Evolutionary conservation across 2,888 invertebrate species (phyloP), one percentile per base, ranked within the genome.

Genomic region (Junonia oenone): DNA sequence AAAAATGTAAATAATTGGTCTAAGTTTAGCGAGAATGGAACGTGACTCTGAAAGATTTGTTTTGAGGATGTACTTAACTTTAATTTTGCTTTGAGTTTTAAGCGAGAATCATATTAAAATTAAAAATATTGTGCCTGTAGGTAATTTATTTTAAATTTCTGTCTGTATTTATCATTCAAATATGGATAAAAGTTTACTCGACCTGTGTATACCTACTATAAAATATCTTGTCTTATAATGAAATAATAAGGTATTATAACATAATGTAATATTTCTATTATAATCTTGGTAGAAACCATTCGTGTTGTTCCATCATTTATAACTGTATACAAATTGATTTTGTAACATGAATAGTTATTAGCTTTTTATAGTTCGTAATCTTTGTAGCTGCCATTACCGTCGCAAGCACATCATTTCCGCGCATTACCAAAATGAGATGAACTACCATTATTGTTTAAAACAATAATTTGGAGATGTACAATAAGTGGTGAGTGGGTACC

Each of bases 21-120:
- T 74, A 78, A 83, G 78, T 83, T 85, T 80, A 81, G 84, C 78
- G 68, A 83, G 78, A 83, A 75, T 75, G 78, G 74, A 85, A 82
- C 84, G 81, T 84, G 84, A 83, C 83, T 85, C 72, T 71, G 78
- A 87, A 83, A 85, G 84, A 81, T 80, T 88, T 83, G 81, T 82
- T 81, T 80, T 79, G 75, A 80, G 76, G 75, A 85, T 78, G 73
- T 76, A 81, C 83, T 81, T 69, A 70, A 77, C 80, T 81, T 78
- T 83, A 85, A 86, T 88, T 86, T 86, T 84, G 83, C 82, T 84
- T 82, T 81, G 81, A 81, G 73, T 76, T 75, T 72, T 76, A 48
- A 72, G 14, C 74, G 82, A 84, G 81, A 82, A 80, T 81, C 83
- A 81, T 84, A 81, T 85, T 83, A 82, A 81, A 84, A 8, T 29